Evolutionary conservation across 2,888 invertebrate genomes (phyloP), one percentile per base, ranked within the genome.

Genomic region (Dynastes hyllus): DNA sequence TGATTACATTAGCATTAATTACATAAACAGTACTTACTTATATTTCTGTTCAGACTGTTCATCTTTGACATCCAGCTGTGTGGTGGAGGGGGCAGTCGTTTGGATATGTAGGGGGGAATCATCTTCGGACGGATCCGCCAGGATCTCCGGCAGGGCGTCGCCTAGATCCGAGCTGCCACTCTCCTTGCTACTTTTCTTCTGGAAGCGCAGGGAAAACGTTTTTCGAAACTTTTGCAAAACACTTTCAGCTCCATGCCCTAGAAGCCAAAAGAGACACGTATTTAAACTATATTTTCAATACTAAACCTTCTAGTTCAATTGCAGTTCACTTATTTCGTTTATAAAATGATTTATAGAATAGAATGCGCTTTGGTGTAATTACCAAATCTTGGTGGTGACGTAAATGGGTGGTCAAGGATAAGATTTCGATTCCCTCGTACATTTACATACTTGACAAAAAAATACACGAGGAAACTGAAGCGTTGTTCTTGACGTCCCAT

Each of bases 151-250:
- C 73, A 85, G 83, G 70, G 86, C 85, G 53, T 89, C 88, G 79
- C 89, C 88, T 76, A 88, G 85, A 78, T 90, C 90, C 32, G 83
- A 76, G 80, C 83, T 84, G 83, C 87, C 87, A 80, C 89, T 89
- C 79, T 90, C 90, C 83, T 90, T 90, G 84, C 90, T 90, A 65
- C 90, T 89, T 84, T 90, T 91, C 85, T 91, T 91, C 83, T 92
- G 90, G 86, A 92, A 92, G 83, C 91, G 90, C 79, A 92, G 86
- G 40, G 93, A 93, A 85, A 94, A 92, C 80, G 93, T 93, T 86
- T 94, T 94, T 80, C 93, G 91, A 87, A 94, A 94, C 88, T 94
- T 94, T 85, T 94, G 93, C 82, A 94, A 88, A 55, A 94, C 93
- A 86, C 93, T 92, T 84, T 92, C 92, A 81, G 86, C 78, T 61